Percentiles rank a stretch among this genome's conserved stretches.
These are phyloP conservation scores for Heliconius hermathena DNA, from an alignment of 1,140 invertebrate species.

Conservation along the genomic window DNA sequence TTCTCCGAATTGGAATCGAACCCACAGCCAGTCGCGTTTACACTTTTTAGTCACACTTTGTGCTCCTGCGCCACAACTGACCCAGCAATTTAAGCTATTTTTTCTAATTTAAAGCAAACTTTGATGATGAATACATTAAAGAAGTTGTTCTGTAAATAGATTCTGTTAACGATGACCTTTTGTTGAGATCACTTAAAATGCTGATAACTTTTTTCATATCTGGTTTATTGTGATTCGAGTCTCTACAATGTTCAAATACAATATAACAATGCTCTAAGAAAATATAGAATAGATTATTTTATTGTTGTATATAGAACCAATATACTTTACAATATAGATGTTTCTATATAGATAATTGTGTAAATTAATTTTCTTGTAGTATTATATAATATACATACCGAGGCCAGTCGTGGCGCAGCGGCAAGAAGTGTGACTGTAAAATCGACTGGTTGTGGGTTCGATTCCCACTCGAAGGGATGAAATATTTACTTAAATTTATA, in stretches of 20 bases:
- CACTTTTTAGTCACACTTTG: no score
- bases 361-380: background rate
- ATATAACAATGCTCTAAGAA: conserved; percentile 2
- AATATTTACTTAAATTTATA: no score
- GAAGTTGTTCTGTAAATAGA: conserved; percentile 6
- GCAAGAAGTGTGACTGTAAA: no score
- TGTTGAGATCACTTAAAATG: conserved; percentile 9
- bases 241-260: background rate
- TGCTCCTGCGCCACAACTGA: no score
- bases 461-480: no score
- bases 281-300: background rate
- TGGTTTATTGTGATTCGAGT: conserved; percentile 6
- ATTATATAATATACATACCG: no score
- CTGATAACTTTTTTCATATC: conserved; percentile 5
- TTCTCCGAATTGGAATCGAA: no score
- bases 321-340: background rate
- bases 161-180: conserved; percentile 13
- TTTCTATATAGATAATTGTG: background rate
- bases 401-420: no score
- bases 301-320: background rate
- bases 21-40: no score
- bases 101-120: background rate
- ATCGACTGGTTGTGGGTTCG: no score
- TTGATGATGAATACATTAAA: background rate
- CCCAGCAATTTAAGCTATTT: no score